Evolutionary conservation across 1,140 invertebrate genomes (phyloP), one percentile per base, ranked within the genome.

Genomic region (Berghia stephanieae): DNA sequence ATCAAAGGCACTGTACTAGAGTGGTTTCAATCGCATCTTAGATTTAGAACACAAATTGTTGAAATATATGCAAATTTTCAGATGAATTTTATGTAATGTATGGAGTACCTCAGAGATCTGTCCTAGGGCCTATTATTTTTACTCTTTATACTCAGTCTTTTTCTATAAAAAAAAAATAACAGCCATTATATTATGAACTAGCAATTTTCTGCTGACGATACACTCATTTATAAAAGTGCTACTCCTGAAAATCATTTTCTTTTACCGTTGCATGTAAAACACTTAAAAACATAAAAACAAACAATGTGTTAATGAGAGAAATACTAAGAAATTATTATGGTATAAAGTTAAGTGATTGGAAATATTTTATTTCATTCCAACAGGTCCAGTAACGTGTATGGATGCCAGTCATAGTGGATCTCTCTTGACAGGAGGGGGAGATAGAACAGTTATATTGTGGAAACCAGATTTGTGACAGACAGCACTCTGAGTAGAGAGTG

Each of bases 311-410:
- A 24, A 55, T 60, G 10, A 43, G 42, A 68, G 43, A 55, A 3
- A 1, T 69, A 13, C 27, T 70, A 46, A 24, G 38, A 8, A 1
- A 18, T 24, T n/a, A 18, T 60, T 13, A 27, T 31, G 18, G 52
- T 75, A 24, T 57, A 21, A 38, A n/a, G 10, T 43, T 24, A 18
- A 18, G 5, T 24, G 38, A 40, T 1, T 34, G 3, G 27, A 27
- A 24, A 21, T 1, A 3, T 67, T 16, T 77, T 77, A 8, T 77
- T 49, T 74, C n/a, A 21, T 27, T 46, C 38, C 36, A 13, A 0
- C 72, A 86, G 84, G 77, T 78, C 74, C 80, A 38, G 81, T 86
- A 21, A 82, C 80, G 0, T 82, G 84, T 75, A 42, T 86, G 13
- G 77, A 81, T 70, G 57, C 81, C 27, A 79, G 69, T 27, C 49